Evolutionary conservation across 2,797 vertebrate species (phyloP), one percentile per base, ranked within the genome.

Genomic region (Gorsachius magnificus): DNA sequence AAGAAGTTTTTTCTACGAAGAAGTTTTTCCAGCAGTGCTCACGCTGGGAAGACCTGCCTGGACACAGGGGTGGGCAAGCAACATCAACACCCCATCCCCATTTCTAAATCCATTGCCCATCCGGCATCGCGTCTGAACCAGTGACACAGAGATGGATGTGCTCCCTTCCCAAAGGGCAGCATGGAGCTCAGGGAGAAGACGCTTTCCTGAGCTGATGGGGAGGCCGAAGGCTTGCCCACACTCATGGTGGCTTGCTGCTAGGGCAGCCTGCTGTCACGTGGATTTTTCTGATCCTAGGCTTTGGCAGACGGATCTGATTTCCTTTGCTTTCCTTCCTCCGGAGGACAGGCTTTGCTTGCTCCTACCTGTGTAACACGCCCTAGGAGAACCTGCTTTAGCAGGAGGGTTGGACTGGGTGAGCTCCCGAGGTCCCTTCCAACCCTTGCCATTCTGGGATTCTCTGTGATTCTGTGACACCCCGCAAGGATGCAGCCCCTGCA

Each of bases 181-280:
- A 22, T 25, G 9, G 11, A 66, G 51, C 71, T 93, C 35, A 31
- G 35, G 13, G 13, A 65, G 43, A 22, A 65, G 46, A 41, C 9
- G 50, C 46, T 77, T 45, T 64, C 65, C 77, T 50, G 16, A 72
- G 36, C 53, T 31, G 54, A 36, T 5, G 45, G 61, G 68, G 65
- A 74, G 65, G 61, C 43, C 57, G 36, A 85, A 88, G 70, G 29
- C 83, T 25, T 13, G 13, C 41, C 57, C 65, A 11, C 53, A 35
- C 36, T 56, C 8, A 0, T 1, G n/a, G 58, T 57, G 46, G 8
- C 3, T 76, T 43, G 41, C 65, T 31, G 2, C 9, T n/a, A 20
- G 83, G 46, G 22, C 43, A 38, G 65, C 65, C 69, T 63, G 58
- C 87, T 16, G 31, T 13, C 60, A 3, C 0, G 3, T 3, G 17